Conservation (phyloP, 2,888 invertebrate species). For the Brachypalpus laphriformis region DNA sequence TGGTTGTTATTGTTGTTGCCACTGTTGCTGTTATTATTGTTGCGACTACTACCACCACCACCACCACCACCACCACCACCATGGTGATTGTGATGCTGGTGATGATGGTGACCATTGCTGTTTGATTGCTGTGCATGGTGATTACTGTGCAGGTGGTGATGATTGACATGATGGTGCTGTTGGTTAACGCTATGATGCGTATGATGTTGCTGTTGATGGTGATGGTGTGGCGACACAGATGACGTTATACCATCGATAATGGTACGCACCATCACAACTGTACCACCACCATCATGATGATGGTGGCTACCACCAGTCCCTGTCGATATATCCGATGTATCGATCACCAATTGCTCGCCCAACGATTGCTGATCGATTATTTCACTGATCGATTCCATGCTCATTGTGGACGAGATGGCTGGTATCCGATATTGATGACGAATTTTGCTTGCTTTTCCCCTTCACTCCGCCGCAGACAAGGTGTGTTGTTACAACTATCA, state of each 20-base stretch:
- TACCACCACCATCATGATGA: constrained; percentile 75
- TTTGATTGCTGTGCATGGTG: constrained; percentile 67
- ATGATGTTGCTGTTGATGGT: constrained; percentile 73
- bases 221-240: constrained; percentile 61
- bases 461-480: constrained; percentile 4
- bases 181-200: constrained; percentile 76
- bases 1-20: constrained; percentile 29
- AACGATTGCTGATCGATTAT: constrained; percentile 85
- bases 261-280: constrained; percentile 80
- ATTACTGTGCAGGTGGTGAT: constrained; percentile 73
- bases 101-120: constrained; percentile 54
- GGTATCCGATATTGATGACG: constrained; percentile 68
- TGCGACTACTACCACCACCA: not conserved
- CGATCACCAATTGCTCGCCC: constrained; percentile 83
- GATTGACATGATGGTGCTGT: constrained; percentile 71
- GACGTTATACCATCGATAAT: constrained; percentile 78
- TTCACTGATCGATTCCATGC: constrained; percentile 85
- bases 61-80: not conserved
- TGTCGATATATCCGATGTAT: constrained; percentile 79
- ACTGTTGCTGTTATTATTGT: not conserved
- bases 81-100: constrained; percentile 55
- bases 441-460: constrained; percentile 52
- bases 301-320: constrained; percentile 76
- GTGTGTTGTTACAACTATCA: not conserved
- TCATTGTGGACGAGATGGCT: constrained; percentile 57